phyloP scores from a whole-genome alignment of 2,797 vertebrate species.

The Bradypus variegatus region DNA sequence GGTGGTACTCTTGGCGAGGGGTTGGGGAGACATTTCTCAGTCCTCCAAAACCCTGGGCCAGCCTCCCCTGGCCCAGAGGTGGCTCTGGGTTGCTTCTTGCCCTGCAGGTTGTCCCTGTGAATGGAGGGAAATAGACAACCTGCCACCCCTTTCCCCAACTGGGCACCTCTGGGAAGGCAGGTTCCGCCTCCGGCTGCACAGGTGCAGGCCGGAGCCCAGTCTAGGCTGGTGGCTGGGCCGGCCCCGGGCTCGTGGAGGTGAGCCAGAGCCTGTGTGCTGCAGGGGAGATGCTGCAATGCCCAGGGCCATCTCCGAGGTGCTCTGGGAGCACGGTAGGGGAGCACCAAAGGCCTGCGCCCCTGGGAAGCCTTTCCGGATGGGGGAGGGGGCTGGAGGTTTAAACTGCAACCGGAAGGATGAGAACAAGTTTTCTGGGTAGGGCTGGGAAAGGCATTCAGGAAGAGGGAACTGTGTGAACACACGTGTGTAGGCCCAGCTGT shows the following conservation, averaged over 20 bases:
- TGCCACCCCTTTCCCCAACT: background rate
- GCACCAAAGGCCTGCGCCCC: too few species aligned
- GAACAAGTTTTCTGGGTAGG: background rate
- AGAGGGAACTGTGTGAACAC: fast-evolving
- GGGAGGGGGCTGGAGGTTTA: fast-evolving
- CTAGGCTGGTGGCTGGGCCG: background rate
- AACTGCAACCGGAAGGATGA: background rate
- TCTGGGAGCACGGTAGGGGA: too few species aligned
- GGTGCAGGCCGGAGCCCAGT: fast-evolving
- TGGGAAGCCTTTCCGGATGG: background rate
- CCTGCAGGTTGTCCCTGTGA: background rate
- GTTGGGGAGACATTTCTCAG: background rate
- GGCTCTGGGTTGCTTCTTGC: background rate
- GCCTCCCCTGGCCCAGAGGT: background rate
- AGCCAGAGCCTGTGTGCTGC: too few species aligned
- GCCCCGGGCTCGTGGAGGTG: background rate
- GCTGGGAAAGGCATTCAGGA: background rate
- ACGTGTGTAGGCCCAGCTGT: fast-evolving
- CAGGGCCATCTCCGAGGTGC: too few species aligned
- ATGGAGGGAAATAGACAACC: background rate
- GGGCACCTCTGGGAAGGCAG: background rate
- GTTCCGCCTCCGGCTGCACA: fast-evolving
- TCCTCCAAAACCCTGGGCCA: background rate
- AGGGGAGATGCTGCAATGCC: too few species aligned
- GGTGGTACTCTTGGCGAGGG: background rate